Conservation (phyloP, 2,113 vertebrate species). For the Tiliqua scincoides region DNA sequence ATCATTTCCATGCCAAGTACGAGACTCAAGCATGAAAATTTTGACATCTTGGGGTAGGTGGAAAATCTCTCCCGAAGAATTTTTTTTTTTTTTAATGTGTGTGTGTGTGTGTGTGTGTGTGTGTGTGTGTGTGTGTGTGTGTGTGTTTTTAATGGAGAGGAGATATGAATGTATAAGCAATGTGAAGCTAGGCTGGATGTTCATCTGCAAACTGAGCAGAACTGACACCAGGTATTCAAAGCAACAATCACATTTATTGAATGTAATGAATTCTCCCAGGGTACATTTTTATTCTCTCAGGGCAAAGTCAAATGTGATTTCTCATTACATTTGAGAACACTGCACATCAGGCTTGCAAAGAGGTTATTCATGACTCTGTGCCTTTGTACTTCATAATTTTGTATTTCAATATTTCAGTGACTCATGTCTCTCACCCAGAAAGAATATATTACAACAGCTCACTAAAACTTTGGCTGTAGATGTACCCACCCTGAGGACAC, state of each 20-base stretch:
- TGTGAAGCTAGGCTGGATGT: not conserved
- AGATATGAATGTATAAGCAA: not conserved
- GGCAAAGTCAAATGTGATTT: constrained; percentile 15
- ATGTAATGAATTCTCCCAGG: constrained; percentile 17
- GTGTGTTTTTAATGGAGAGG: not conserved
- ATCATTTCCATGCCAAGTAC: not conserved
- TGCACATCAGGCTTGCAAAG: constrained; percentile 1
- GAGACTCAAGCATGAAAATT: not conserved
- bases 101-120: not conserved
- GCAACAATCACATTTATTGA: constrained; percentile 32
- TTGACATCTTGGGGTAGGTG: not conserved
- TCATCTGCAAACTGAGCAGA: not conserved
- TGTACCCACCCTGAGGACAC: not conserved
- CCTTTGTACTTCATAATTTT: not conserved
- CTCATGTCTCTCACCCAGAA: not conserved
- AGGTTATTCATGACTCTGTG: not conserved
- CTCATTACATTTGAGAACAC: not conserved
- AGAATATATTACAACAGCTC: not conserved
- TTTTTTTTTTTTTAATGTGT: no score
- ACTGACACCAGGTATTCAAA: constrained; percentile 7
- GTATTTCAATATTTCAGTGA: constrained; percentile 5
- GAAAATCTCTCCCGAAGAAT: not conserved
- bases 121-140: no score
- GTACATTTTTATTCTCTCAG: constrained; percentile 24
- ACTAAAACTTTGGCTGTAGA: not conserved